Percentiles rank a stretch among this genome's conserved stretches.
phyloP scores from a whole-genome alignment of 2,888 invertebrate species.

The Ligdia adustata region DNA sequence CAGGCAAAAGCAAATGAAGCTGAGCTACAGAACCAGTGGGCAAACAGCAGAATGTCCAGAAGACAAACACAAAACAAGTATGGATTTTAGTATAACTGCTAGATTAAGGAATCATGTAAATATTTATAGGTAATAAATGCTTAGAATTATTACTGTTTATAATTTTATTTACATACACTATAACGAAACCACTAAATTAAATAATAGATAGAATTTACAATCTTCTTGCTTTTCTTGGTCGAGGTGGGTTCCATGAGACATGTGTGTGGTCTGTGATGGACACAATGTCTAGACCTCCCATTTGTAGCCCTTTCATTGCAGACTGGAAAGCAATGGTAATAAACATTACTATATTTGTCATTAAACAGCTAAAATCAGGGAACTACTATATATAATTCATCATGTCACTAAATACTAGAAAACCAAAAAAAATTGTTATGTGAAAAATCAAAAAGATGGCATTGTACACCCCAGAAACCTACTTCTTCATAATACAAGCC shows the following conservation, averaged over 20 bases:
- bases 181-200: no score
- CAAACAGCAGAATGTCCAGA: constrained; percentile 92
- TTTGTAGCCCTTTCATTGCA: constrained; percentile 95
- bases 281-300: constrained; percentile 94
- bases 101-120: constrained; percentile 3
- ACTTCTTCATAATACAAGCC: no score
- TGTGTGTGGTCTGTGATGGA: constrained; percentile 96
- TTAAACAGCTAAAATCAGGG: no score
- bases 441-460: no score
- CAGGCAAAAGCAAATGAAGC: constrained; percentile 97
- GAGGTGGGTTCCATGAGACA: constrained; percentile 92
- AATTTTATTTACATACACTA: constrained; percentile 25
- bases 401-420: no score
- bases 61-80: constrained; percentile 97
- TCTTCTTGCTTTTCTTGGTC: constrained; percentile 93
- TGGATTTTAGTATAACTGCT: constrained; percentile 88
- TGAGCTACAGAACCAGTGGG: constrained; percentile 97
- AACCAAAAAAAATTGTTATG: no score
- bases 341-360: no score
- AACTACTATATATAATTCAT: no score
- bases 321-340: constrained; percentile 85
- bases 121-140: constrained; percentile 5
- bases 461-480: no score
- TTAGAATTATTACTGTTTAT: constrained; percentile 3
- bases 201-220: constrained; percentile 80